phyloP scores from a whole-genome alignment of 2,888 invertebrate genomes.

The Amblyjoppa proteus region DNA sequence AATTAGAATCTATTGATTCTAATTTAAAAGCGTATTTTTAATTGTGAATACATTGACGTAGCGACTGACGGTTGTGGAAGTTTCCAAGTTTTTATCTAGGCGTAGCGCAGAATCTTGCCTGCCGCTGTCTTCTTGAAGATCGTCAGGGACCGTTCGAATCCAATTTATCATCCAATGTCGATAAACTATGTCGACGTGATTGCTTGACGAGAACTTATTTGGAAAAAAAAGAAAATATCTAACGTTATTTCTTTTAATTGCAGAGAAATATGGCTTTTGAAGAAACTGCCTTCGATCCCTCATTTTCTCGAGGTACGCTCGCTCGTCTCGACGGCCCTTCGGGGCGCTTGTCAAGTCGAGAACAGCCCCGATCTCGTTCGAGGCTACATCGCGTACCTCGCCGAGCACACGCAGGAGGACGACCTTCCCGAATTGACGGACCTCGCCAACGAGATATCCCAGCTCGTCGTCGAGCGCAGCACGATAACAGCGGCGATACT shows the following conservation, averaged over 20 bases:
- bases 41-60: too few relatives aligned
- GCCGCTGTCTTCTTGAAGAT: too few relatives aligned
- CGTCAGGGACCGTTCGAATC: too few relatives aligned
- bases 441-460: conserved; percentile 93
- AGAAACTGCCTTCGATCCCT: conserved; percentile 90
- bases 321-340: conserved; percentile 90
- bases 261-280: conserved; percentile 87
- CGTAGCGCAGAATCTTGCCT: too few relatives aligned
- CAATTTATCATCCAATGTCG: not conserved
- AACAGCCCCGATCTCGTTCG: conserved; percentile 93
- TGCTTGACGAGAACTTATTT: not conserved
- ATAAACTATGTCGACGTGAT: not conserved
- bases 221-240: not conserved
- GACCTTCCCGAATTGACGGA: conserved; percentile 89
- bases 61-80: too few relatives aligned
- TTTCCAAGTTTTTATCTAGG: too few relatives aligned
- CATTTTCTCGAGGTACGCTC: conserved; percentile 91
- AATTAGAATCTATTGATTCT: too few relatives aligned
- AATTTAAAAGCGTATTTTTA: too few relatives aligned
- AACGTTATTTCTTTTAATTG: not conserved
- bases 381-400: conserved; percentile 94
- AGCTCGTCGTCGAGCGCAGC: conserved; percentile 95
- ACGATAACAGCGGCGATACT: conserved; percentile 94
- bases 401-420: conserved; percentile 90
- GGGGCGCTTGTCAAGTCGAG: conserved; percentile 96